Evolutionary conservation across 2,888 invertebrate genomes (phyloP).

Genomic region (Paralinhomoeus sp.): DNA sequence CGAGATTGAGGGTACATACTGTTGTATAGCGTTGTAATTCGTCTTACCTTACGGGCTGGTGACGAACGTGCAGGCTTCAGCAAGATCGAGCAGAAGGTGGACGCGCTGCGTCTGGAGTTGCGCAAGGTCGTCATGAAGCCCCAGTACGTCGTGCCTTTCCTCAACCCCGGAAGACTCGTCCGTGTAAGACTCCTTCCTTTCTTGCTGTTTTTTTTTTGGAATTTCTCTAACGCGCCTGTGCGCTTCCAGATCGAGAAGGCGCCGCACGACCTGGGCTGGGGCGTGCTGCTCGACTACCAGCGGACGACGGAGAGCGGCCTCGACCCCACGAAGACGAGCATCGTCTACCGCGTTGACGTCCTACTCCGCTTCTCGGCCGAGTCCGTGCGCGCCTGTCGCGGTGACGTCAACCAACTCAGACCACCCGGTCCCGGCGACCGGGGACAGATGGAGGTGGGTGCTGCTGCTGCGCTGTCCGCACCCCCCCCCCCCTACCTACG

Average conservation of each 20-base stretch:
- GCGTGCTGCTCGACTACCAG: constrained; percentile 67
- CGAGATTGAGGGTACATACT: constrained; percentile 38
- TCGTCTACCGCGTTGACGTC: constrained; percentile 54
- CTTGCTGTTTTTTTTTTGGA: neutral
- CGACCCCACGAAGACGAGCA: constrained; percentile 36
- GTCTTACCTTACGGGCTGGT: neutral
- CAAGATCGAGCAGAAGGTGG: constrained; percentile 8
- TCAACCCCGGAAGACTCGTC: constrained; percentile 75
- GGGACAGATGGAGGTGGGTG: constrained; percentile 52
- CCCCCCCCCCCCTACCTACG: no score
- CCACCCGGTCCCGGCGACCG: constrained; percentile 38
- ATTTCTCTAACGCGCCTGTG: no score
- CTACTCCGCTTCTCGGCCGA: constrained; percentile 53
- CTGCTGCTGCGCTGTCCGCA: neutral
- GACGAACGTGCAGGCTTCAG: neutral
- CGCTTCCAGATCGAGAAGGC: constrained; percentile 47
- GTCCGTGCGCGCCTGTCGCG: constrained; percentile 32
- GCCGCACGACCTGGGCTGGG: constrained; percentile 79
- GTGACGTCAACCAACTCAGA: constrained; percentile 7
- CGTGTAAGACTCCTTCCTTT: constrained; percentile 38
- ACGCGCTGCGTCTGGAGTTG: constrained; percentile 36
- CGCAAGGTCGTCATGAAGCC: constrained; percentile 56
- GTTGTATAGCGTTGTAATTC: no score
- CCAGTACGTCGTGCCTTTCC: constrained; percentile 66
- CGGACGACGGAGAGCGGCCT: neutral